These are phyloP conservation scores for Sycophila sp. DNA, from an alignment of 1,140 invertebrate species.

Conservation along the genomic window DNA sequence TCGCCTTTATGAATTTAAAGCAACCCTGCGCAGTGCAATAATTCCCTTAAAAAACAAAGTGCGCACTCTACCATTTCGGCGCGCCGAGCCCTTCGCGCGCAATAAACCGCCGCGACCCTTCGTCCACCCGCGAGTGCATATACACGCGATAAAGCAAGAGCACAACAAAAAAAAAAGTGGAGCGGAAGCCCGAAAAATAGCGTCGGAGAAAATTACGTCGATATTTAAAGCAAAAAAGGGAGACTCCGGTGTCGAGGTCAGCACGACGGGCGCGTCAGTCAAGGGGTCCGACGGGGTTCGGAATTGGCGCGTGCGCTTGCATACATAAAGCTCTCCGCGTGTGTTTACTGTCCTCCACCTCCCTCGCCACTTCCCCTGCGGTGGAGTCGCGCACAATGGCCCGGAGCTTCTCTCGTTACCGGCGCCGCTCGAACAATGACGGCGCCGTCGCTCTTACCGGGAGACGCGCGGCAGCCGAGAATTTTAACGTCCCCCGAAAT, in stretches of 20 bases:
- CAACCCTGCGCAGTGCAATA: no score
- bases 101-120: not conserved
- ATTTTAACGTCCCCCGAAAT: slow-evolving; percentile 54
- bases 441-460: slow-evolving; percentile 23
- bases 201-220: slow-evolving; percentile 2
- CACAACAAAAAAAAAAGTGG: not conserved
- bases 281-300: not conserved
- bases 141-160: not conserved
- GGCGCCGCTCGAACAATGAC: slow-evolving; percentile 43
- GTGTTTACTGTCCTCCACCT: not conserved
- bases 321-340: not conserved
- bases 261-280: not conserved
- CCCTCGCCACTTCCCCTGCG: not conserved
- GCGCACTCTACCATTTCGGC: no score
- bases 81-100: not conserved
- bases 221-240: not conserved
- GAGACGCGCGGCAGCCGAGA: slow-evolving; percentile 12
- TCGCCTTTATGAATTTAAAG: no score
- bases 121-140: not conserved
- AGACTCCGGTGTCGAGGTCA: not conserved
- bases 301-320: not conserved
- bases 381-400: not conserved
- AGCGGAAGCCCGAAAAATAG: not conserved
- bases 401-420: not conserved
- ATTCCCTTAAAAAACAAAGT: no score